These are phyloP conservation scores for Platycercus adscitus DNA, from an alignment of 2,113 vertebrate species.

Conservation along the genomic window DNA sequence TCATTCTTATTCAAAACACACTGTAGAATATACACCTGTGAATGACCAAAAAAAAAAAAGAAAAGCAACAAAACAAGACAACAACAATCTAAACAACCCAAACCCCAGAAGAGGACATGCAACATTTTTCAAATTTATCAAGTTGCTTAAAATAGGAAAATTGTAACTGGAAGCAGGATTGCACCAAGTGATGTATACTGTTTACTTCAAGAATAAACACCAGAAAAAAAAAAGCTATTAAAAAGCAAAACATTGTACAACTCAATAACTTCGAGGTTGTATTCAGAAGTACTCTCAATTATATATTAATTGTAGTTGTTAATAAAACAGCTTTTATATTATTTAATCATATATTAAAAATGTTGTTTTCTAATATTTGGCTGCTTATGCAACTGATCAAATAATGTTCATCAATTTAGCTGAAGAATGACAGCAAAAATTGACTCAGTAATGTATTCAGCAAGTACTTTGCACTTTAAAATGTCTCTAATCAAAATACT, in stretches of 20 bases:
- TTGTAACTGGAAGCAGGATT: not conserved
- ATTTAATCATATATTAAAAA: not conserved
- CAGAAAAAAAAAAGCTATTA: not conserved
- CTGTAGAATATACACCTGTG: not conserved
- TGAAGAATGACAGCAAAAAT: not conserved
- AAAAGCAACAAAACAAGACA: not conserved
- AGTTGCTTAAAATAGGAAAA: not conserved
- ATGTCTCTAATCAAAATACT: not conserved
- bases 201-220: not conserved
- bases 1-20: not conserved
- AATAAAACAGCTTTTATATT: not conserved
- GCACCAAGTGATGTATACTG: rapidly evolving
- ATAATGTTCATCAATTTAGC: not conserved
- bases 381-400: not conserved
- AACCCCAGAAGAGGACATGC: rapidly evolving
- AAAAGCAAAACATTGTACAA: not conserved
- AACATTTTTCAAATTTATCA: not conserved
- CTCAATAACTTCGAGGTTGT: not conserved
- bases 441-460: not conserved
- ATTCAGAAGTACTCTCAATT: not conserved
- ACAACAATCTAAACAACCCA: not conserved
- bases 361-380: not conserved
- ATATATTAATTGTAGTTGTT: not conserved
- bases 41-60: not conserved
- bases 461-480: not conserved